Base-by-base conservation (phyloP, 2,113 vertebrate species). In the Hippopotamus amphibius region DNA sequence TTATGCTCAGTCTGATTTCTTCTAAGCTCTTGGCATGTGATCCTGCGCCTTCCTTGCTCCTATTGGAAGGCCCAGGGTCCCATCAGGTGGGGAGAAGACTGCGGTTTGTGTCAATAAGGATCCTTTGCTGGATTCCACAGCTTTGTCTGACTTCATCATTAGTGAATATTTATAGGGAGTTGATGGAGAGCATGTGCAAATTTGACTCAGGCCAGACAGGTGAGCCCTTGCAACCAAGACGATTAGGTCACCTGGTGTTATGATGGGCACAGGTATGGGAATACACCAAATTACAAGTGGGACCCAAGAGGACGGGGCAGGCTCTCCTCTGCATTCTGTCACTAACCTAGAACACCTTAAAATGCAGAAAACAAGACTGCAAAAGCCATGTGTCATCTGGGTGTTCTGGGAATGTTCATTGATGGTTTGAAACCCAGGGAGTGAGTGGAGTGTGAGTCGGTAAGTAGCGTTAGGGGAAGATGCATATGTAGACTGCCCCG, bases 91-190 rank as follows among this genome's bases (percentile, higher is more conserved):
- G 53, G 93, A 82, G 48, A 53, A 97, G 33, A 9, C 76, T 28
- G 79, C 1, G 82, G 41, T 55, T 50, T 81, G 87, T 28, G 77
- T 93, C 86, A 28, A 71, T 50, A 79, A 74, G 0, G 63, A 86
- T 48, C 81, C 72, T 90, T 41, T 28, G 43, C 92, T 68, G 90
- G 79, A 63, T 93, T 33, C 82, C 48, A 28, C 5, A 0, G 71
- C 48, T 92, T 68, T 7, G 0, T 74, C 93, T 90, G 96, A 97
- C 82, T 88, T 97, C 95, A 93, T 63, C 80, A 0, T 28, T 24
- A 33, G 96, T 95, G 96, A 97, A 93, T 97, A 97, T 97, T 93
- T 90, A 97, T 86, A 48, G 37, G 41, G 48, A 68, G 55, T 19
- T 37, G 0, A 28, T 0, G 26, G 71, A 88, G 71, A 86, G 26